phyloP scores from a whole-genome alignment of 2,888 invertebrate genomes.

The Hermodice carunculata region DNA sequence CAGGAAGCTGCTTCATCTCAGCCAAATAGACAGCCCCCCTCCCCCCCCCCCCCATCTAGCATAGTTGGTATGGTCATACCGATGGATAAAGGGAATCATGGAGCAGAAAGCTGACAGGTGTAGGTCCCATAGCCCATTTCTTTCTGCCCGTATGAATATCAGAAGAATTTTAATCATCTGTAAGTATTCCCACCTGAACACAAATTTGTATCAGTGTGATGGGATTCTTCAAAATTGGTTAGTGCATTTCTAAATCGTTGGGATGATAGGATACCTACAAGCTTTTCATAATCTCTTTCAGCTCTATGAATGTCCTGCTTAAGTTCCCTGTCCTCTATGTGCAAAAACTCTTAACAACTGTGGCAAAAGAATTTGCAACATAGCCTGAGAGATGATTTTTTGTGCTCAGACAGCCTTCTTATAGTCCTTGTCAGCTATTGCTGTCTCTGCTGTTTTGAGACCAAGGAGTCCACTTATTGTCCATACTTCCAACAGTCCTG shows the following conservation, averaged over 20 bases:
- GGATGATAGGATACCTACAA: no score
- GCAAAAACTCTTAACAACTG: no score
- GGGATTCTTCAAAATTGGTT: no score
- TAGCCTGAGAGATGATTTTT: conserved; percentile 14
- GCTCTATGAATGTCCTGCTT: no score
- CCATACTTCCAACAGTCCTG: conserved; percentile 13
- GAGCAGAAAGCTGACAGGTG: conserved; percentile 4
- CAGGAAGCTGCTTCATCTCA: conserved; percentile 6
- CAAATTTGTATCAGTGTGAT: no score
- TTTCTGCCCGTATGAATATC: neutral
- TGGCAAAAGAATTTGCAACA: no score
- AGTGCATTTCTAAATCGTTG: no score
- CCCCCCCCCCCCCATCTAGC: no score
- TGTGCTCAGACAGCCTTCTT: conserved; percentile 2
- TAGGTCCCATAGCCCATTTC: conserved; percentile 8
- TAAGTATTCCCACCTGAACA: no score
- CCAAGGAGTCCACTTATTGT: conserved; percentile 11
- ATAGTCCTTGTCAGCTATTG: neutral
- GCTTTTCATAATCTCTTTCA: no score
- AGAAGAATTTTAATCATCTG: neutral
- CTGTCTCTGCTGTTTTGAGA: conserved; percentile 9
- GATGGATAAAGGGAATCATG: conserved; percentile 13
- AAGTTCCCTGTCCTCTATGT: no score
- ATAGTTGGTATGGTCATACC: conserved; percentile 14
- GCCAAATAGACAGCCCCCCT: conserved; percentile 13